Evolutionary conservation across 2,113 vertebrate genomes (phyloP).

Genomic region (Cynoglossus semilaevis): DNA sequence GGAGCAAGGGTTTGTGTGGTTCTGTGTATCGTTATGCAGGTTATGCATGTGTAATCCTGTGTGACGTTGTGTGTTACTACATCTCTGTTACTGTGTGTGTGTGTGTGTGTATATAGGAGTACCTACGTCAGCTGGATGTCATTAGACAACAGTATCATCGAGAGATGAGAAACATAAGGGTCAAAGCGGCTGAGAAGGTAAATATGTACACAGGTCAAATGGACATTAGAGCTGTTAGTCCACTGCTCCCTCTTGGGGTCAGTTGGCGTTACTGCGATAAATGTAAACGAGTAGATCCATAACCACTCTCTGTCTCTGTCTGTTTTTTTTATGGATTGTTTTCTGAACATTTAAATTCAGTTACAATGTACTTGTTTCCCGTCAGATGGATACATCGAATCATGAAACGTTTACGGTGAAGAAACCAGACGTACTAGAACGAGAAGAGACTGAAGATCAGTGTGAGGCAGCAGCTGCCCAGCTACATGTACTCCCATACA

Average conservation of each 20-base stretch:
- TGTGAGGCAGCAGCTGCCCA: conserved; percentile 52
- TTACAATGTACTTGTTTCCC: too few relatives aligned
- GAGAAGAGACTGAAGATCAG: neutral
- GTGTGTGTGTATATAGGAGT: conserved; percentile 75
- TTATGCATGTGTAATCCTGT: neutral
- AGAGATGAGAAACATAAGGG: conserved; percentile 78
- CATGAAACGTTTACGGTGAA: conserved; percentile 77
- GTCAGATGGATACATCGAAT: conserved; percentile 39
- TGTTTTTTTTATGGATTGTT: too few relatives aligned
- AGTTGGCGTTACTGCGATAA: too few relatives aligned
- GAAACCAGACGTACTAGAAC: conserved; percentile 40
- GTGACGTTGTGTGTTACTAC: conserved; percentile 15
- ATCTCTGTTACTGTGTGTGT: conserved; percentile 21
- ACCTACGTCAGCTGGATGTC: conserved; percentile 81
- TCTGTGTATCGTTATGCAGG: too few relatives aligned
- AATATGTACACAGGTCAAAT: too few relatives aligned
- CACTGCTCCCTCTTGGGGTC: too few relatives aligned
- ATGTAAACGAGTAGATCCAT: too few relatives aligned
- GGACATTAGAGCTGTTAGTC: too few relatives aligned
- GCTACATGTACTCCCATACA: conserved; percentile 48
- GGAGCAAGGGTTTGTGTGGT: too few relatives aligned
- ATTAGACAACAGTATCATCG: conserved; percentile 86
- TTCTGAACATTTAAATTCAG: too few relatives aligned
- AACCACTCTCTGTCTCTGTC: too few relatives aligned
- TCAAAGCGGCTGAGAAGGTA: conserved; percentile 65